Conservation (phyloP, 2,888 invertebrate genomes). For the Helicoverpa assulta region DNA sequence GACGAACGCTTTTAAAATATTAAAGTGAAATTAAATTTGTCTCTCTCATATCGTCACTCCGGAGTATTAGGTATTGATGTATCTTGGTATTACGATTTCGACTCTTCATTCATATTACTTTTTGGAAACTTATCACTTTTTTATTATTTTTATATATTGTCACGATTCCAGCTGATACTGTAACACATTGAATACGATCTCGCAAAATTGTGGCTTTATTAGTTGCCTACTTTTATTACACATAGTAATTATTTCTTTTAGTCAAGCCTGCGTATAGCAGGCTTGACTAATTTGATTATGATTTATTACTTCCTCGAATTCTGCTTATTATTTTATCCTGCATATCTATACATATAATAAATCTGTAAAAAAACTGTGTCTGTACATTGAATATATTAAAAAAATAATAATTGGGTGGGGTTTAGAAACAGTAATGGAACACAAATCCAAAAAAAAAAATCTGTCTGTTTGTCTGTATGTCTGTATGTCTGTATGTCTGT, state of each 20-base stretch:
- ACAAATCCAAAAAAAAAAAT: too few species aligned
- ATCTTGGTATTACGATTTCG: slow-evolving; percentile 22
- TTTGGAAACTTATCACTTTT: slow-evolving; percentile 3
- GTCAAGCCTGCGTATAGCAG: too few species aligned
- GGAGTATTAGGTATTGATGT: slow-evolving; percentile 49
- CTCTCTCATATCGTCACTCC: slow-evolving; percentile 36
- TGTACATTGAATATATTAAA: too few species aligned
- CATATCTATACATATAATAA: too few species aligned
- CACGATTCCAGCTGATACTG: background rate
- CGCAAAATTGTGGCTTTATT: background rate
- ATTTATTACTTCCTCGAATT: background rate
- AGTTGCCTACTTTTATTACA: background rate
- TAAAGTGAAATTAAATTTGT: slow-evolving; percentile 59
- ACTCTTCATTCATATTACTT: slow-evolving; percentile 18
- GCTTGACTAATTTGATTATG: background rate
- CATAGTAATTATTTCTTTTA: background rate
- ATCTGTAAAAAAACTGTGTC: too few species aligned
- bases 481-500: too few species aligned
- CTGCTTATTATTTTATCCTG: background rate
- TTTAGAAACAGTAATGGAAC: too few species aligned
- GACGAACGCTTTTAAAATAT: slow-evolving; percentile 65
- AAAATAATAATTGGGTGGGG: too few species aligned
- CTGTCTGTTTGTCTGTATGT: too few species aligned
- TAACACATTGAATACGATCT: too few species aligned
- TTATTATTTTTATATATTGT: background rate